Conservation (phyloP, 1,140 invertebrate species). For the Drosophila mojavensis region DNA sequence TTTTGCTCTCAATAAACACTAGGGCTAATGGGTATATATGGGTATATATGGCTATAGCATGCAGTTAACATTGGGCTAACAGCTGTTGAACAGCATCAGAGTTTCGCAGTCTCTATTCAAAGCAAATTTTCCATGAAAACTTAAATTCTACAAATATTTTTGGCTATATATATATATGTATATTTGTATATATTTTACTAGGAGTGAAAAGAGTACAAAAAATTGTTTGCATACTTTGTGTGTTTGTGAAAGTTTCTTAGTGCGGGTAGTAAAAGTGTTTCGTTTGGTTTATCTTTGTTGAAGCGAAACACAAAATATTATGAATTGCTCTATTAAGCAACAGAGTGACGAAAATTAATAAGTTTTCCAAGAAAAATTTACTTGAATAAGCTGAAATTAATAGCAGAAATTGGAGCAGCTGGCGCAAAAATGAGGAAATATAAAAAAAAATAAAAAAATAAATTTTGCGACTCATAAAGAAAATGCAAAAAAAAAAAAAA, state of each 20-base stretch:
- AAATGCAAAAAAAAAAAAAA: slow-evolving; percentile 3
- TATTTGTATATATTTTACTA: slow-evolving; percentile 2
- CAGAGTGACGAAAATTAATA: slow-evolving; percentile 18
- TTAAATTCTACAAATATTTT: not conserved
- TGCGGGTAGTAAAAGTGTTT: slow-evolving; percentile 36
- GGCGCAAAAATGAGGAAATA: slow-evolving; percentile 29
- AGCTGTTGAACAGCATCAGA: not conserved
- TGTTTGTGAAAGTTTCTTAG: slow-evolving; percentile 31
- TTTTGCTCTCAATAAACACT: slow-evolving; percentile 52
- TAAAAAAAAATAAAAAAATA: slow-evolving; percentile 3
- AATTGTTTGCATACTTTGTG: slow-evolving; percentile 30
- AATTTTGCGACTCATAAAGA: not conserved
- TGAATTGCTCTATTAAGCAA: slow-evolving; percentile 31
- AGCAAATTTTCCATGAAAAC: slow-evolving; percentile 40
- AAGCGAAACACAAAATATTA: slow-evolving; percentile 20
- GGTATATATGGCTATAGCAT: not conserved
- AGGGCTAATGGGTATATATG: not conserved
- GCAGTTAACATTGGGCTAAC: slow-evolving; percentile 8
- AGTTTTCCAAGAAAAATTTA: not conserved
- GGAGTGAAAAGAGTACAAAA: not conserved
- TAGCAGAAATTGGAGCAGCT: slow-evolving; percentile 13
- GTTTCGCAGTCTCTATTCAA: slow-evolving; percentile 18
- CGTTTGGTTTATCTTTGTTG: slow-evolving; percentile 38
- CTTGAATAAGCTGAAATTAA: not conserved
- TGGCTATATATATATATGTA: not conserved